Evolutionary conservation across 2,888 invertebrate species (phyloP).

Genomic region (Rugalucina vietnamica): DNA sequence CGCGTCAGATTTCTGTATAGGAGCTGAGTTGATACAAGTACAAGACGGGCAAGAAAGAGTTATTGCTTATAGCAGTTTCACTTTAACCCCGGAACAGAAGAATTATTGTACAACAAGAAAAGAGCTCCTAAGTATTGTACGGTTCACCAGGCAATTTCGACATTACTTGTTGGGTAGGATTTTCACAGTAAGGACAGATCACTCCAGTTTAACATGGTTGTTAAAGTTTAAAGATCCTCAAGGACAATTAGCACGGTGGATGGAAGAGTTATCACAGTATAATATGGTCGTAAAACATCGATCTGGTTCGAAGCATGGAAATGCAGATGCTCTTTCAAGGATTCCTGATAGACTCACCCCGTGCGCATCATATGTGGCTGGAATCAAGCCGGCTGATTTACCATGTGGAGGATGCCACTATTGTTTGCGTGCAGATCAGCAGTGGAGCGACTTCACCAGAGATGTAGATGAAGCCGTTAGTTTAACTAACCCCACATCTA

Average conservation of each 20-base stretch:
- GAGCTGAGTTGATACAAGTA: conserved; percentile 47
- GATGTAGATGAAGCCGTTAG: conserved; percentile 29
- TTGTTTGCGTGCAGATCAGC: conserved; percentile 17
- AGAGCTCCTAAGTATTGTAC: conserved; percentile 47
- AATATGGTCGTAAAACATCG: conserved; percentile 16
- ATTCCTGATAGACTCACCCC: background rate
- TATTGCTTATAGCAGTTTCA: conserved; percentile 46
- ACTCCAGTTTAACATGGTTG: conserved; percentile 17
- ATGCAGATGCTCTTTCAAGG: conserved; percentile 15
- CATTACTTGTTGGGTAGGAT: conserved; percentile 34
- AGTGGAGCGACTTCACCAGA: conserved; percentile 27
- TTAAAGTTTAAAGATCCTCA: background rate
- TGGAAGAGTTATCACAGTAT: conserved; percentile 21
- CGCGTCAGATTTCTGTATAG: conserved; percentile 29
- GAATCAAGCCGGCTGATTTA: conserved; percentile 8
- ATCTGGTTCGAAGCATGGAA: conserved; percentile 20
- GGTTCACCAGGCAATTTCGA: conserved; percentile 46
- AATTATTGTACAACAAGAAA: conserved; percentile 52
- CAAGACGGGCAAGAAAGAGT: conserved; percentile 52
- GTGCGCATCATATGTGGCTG: conserved; percentile 12
- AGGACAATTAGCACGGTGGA: background rate
- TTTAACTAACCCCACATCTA: too few relatives aligned
- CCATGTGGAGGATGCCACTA: conserved; percentile 48
- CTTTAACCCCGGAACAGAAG: conserved; percentile 34
- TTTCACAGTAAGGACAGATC: conserved; percentile 23